Evolutionary conservation across 2,113 vertebrate species (phyloP).

Genomic region (Machaerirhynchus nigripectus): DNA sequence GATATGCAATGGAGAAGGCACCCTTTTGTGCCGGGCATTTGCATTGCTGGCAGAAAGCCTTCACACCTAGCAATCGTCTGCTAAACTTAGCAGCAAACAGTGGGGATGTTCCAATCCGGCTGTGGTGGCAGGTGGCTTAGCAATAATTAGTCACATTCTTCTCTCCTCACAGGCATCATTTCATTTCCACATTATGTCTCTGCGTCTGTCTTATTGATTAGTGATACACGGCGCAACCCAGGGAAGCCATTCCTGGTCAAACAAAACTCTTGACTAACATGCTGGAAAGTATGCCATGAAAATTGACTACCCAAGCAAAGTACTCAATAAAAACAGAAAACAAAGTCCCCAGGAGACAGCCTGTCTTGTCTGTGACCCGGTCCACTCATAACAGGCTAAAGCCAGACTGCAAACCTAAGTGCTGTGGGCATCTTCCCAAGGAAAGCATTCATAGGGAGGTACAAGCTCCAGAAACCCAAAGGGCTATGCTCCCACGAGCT

Average conservation of each 20-base stretch:
- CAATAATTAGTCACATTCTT: constrained; percentile 6
- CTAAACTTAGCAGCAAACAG: neutral
- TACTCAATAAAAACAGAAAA: neutral
- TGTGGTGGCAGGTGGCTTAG: neutral
- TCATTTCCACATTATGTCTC: neutral
- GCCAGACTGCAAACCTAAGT: neutral
- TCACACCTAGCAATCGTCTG: neutral
- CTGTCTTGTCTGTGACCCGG: neutral
- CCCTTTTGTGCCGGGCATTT: neutral
- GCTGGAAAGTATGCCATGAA: neutral
- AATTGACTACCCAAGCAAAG: neutral
- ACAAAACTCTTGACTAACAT: neutral
- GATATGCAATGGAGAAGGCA: neutral
- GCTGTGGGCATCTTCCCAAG: neutral
- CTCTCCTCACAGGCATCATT: neutral
- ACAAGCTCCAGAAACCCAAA: neutral
- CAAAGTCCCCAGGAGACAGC: neutral
- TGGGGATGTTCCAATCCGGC: neutral
- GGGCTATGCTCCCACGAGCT: neutral
- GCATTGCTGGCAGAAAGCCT: neutral
- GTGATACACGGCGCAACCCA: neutral
- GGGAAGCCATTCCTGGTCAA: neutral
- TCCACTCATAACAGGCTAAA: neutral
- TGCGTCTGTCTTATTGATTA: neutral
- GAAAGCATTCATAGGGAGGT: fast-evolving